A percentile compares a stretch with the other conserved stretches of the same genome.
Evolutionary conservation across 2,888 invertebrate species (phyloP).

Genomic region (Aelia acuminata): DNA sequence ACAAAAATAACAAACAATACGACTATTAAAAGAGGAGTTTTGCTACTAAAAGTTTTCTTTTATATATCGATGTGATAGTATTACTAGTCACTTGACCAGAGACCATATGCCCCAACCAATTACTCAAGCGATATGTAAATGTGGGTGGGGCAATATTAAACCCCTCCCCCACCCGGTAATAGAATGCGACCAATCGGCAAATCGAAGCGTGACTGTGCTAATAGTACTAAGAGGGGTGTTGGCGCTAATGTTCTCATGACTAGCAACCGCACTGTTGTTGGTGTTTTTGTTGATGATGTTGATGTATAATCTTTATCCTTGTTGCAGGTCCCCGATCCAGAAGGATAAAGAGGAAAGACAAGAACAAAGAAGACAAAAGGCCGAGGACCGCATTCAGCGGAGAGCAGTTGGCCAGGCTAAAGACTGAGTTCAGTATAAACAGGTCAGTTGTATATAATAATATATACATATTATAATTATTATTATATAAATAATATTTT

Average conservation of each 20-base stretch:
- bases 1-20: no score
- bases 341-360: constrained; percentile 71
- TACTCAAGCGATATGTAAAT: background rate
- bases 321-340: constrained; percentile 75
- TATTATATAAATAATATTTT: background rate
- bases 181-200: background rate
- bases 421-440: constrained; percentile 94
- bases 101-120: background rate
- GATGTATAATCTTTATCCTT: background rate
- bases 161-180: background rate
- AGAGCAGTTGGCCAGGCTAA: constrained; percentile 90
- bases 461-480: background rate
- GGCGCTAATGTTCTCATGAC: background rate
- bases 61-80: background rate
- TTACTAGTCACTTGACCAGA: background rate
- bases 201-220: background rate
- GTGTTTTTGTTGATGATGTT: background rate
- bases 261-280: background rate
- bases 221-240: background rate
- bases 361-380: constrained; percentile 82
- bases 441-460: constrained; percentile 74
- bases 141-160: background rate
- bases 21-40: no score
- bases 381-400: constrained; percentile 97
- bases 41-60: no score